Conservation (phyloP, 2,113 vertebrate genomes). For the Daboia siamensis region DNA sequence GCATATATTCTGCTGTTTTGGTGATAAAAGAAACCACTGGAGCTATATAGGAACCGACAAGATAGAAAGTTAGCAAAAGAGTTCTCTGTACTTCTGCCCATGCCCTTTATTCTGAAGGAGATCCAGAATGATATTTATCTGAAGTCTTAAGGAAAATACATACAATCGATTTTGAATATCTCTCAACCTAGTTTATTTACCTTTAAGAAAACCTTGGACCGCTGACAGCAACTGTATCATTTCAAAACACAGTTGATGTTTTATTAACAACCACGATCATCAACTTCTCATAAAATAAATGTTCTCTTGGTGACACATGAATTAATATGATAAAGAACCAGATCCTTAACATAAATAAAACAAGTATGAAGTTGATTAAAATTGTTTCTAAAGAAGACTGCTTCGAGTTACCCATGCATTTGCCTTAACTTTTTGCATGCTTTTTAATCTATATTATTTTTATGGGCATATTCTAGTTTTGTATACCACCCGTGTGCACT, state of each 20-base stretch:
- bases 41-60: not conserved
- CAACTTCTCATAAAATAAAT: slow-evolving; percentile 8
- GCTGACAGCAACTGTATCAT: not conserved
- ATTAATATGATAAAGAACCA: not conserved
- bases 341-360: slow-evolving; percentile 12
- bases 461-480: slow-evolving; percentile 25
- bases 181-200: not conserved
- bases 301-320: not conserved
- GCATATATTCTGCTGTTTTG: not conserved
- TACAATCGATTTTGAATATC: not conserved
- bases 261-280: not conserved
- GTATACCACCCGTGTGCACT: slow-evolving; percentile 11
- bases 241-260: not conserved
- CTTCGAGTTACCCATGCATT: slow-evolving; percentile 21
- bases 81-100: not conserved
- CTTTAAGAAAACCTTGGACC: not conserved
- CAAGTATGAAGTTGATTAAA: slow-evolving; percentile 9
- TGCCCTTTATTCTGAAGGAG: not conserved
- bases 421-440: slow-evolving; percentile 14
- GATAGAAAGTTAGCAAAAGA: not conserved
- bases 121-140: not conserved
- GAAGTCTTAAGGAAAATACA: too few relatives aligned
- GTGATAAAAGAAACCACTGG: not conserved
- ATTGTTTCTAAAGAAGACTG: slow-evolving; percentile 66
- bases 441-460: slow-evolving; percentile 39